These are phyloP conservation scores for Bruchidius siliquastri DNA, from an alignment of 2,888 invertebrate species.

Conservation along the genomic window DNA sequence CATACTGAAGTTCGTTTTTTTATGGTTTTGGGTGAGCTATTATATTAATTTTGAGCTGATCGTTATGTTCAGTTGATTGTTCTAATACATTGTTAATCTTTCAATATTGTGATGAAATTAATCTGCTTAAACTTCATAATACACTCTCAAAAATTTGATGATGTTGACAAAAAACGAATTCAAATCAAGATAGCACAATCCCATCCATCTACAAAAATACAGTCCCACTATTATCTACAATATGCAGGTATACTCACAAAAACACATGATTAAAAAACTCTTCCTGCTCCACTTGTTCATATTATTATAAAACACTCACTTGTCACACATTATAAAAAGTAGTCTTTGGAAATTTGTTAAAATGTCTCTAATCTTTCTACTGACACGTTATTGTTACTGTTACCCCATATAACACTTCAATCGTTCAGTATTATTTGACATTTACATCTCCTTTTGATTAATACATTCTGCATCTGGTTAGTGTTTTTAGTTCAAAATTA, in stretches of 20 bases:
- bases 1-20: background rate
- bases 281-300: background rate
- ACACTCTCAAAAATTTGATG: no score
- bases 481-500: background rate
- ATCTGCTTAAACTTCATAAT: no score
- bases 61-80: no score
- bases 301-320: background rate
- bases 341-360: background rate
- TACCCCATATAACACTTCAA: background rate
- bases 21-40: background rate
- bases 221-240: background rate
- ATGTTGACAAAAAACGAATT: background rate
- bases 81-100: no score
- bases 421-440: background rate
- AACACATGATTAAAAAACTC: background rate
- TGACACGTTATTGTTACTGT: background rate
- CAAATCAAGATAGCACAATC: background rate
- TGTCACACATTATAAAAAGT: background rate
- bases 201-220: background rate
- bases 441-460: background rate
- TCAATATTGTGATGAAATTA: no score
- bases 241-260: background rate
- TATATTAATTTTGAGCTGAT: no score
- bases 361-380: background rate
- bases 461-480: background rate